phyloP scores from a whole-genome alignment of 2,113 vertebrate species.

The Acinonyx jubatus region DNA sequence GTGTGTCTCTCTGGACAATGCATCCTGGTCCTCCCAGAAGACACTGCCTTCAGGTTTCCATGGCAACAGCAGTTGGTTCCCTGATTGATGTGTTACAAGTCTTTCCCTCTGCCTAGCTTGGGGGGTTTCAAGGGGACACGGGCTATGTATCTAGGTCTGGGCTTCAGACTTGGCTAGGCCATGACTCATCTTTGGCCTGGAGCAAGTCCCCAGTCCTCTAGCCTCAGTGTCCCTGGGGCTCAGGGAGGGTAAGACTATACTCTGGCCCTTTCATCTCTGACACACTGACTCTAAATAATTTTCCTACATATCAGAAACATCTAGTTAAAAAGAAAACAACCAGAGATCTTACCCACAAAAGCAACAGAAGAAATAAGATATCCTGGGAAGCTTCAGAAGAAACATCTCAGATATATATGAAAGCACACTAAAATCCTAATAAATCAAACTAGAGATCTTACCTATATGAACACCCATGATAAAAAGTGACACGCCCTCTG shows the following conservation, averaged over 20 bases:
- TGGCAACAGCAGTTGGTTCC: constrained; percentile 21
- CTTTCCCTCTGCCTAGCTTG: background rate
- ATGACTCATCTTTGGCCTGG: background rate
- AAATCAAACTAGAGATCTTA: background rate
- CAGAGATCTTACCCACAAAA: constrained; percentile 11
- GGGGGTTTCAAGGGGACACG: background rate
- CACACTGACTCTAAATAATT: background rate
- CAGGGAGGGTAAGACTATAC: background rate
- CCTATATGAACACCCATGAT: background rate
- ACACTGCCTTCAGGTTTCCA: constrained; percentile 33
- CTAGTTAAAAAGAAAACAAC: constrained; percentile 1
- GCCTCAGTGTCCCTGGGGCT: background rate
- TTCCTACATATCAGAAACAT: background rate
- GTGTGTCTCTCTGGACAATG: background rate
- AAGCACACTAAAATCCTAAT: background rate
- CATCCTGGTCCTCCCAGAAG: background rate
- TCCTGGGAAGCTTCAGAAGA: background rate
- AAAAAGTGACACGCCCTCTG: background rate
- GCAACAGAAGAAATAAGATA: background rate
- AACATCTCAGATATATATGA: background rate
- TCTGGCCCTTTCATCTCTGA: background rate
- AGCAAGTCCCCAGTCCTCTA: background rate
- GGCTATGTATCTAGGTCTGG: background rate
- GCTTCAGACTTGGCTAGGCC: background rate
- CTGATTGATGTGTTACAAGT: background rate